These are phyloP conservation scores for Acleris cristana DNA, from an alignment of 2,888 invertebrate genomes.

Conservation along the genomic window DNA sequence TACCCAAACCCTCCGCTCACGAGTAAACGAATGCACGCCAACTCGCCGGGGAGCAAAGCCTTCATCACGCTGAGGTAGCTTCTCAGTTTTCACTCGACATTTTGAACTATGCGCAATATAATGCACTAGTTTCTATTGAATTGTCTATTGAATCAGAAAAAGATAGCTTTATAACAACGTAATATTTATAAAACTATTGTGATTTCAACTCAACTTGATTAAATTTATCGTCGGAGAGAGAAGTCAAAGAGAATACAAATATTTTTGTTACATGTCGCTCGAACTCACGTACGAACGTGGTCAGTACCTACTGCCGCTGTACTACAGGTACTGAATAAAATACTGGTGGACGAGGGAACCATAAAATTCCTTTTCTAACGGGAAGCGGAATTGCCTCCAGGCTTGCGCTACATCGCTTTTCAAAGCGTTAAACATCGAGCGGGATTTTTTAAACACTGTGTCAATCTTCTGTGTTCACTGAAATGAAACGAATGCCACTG, in stretches of 20 bases:
- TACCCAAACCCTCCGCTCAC: constrained; percentile 64
- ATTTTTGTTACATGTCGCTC: too few species aligned
- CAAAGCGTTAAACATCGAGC: constrained; percentile 46
- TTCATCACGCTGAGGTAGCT: not conserved
- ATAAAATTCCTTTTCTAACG: constrained; percentile 22
- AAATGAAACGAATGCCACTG: constrained; percentile 48
- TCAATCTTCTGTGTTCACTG: constrained; percentile 51
- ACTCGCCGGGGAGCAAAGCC: not conserved
- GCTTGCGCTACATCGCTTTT: constrained; percentile 49
- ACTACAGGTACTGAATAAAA: not conserved
- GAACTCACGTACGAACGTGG: too few species aligned
- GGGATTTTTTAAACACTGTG: constrained; percentile 49
- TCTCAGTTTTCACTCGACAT: too few species aligned
- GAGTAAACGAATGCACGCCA: constrained; percentile 54
- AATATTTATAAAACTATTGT: too few species aligned
- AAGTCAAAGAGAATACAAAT: too few species aligned
- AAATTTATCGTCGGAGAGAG: too few species aligned
- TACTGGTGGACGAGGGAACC: not conserved
- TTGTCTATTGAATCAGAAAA: too few species aligned
- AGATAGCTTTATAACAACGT: too few species aligned
- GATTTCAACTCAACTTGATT: too few species aligned
- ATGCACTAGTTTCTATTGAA: too few species aligned
- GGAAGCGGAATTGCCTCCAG: constrained; percentile 35
- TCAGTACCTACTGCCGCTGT: too few species aligned
- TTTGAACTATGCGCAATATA: too few species aligned